Evolutionary conservation across 2,797 vertebrate species (phyloP).

Genomic region (Onychomys leucogaster): DNA sequence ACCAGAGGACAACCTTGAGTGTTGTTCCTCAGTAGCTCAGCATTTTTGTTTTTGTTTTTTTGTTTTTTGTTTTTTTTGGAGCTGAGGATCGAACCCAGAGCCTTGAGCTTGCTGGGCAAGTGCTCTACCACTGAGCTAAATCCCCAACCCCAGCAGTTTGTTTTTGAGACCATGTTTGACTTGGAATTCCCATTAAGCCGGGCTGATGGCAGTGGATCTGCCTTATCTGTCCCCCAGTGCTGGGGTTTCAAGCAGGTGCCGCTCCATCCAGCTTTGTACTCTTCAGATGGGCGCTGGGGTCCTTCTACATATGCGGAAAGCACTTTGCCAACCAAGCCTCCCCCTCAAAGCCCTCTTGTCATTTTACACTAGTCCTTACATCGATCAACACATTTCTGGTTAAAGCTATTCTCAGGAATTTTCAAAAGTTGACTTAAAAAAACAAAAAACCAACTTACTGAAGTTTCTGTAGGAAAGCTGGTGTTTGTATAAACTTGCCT

Average conservation of each 20-base stretch:
- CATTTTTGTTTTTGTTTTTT: too few relatives aligned
- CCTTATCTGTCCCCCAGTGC: background rate
- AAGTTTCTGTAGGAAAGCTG: background rate
- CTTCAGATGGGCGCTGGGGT: background rate
- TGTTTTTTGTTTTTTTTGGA: too few relatives aligned
- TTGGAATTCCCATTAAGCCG: background rate
- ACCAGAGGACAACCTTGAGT: background rate
- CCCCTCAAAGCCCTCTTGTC: too few relatives aligned
- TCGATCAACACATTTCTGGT: background rate
- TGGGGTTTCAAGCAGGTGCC: background rate
- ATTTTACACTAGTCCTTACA: background rate
- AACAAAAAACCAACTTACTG: slow-evolving; percentile 5
- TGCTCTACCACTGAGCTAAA: too few relatives aligned
- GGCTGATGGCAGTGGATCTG: background rate
- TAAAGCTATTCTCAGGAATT: slow-evolving; percentile 29
- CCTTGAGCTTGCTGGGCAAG: too few relatives aligned
- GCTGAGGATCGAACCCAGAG: too few relatives aligned
- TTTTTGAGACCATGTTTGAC: background rate
- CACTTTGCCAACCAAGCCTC: background rate
- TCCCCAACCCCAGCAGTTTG: too few relatives aligned
- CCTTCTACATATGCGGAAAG: background rate
- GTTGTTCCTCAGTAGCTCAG: background rate
- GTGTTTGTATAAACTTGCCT: background rate
- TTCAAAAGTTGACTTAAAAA: background rate
- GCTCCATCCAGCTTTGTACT: too few relatives aligned